These are phyloP conservation scores for Umimayanthus kanabou DNA, from an alignment of 92 coral and sea anemone species.

Conservation along the genomic window DNA sequence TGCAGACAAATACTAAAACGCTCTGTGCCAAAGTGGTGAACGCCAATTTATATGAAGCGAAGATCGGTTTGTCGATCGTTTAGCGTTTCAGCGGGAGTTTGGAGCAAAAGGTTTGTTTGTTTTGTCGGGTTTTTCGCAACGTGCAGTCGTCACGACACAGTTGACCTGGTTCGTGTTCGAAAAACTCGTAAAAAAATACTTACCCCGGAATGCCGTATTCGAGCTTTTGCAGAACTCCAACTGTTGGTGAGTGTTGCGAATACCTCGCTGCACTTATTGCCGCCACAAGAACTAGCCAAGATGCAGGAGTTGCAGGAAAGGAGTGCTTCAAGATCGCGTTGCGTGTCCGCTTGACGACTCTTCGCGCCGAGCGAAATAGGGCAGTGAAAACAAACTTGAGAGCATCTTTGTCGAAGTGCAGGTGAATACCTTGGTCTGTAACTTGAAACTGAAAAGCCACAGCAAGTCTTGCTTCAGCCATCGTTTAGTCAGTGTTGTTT, in stretches of 20 bases:
- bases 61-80: not conserved
- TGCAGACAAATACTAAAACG: not conserved
- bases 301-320: conserved; percentile 93
- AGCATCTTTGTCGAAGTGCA: conserved; percentile 86
- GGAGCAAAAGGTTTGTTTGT: not conserved
- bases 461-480: conserved; percentile 99
- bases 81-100: not conserved
- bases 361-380: conserved; percentile 72
- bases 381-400: conserved; percentile 84
- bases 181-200: conserved; percentile 35
- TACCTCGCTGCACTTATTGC: conserved; percentile 93
- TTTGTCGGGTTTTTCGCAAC: not conserved
- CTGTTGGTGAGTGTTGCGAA: conserved; percentile 88
- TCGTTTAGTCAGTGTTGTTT: conserved; percentile 13
- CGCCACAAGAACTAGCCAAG: conserved; percentile 94
- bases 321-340: conserved; percentile 84
- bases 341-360: conserved; percentile 70
- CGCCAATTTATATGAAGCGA: not conserved
- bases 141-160: not conserved
- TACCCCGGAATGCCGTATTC: conserved; percentile 94
- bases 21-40: not conserved
- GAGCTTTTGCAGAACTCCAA: conserved; percentile 86
- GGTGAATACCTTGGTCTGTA: conserved; percentile 85
- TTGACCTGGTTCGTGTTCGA: not conserved
- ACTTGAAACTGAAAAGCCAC: conserved; percentile 96